phyloP scores from a whole-genome alignment of 2,113 vertebrate species.

The Halichoeres trimaculatus region DNA sequence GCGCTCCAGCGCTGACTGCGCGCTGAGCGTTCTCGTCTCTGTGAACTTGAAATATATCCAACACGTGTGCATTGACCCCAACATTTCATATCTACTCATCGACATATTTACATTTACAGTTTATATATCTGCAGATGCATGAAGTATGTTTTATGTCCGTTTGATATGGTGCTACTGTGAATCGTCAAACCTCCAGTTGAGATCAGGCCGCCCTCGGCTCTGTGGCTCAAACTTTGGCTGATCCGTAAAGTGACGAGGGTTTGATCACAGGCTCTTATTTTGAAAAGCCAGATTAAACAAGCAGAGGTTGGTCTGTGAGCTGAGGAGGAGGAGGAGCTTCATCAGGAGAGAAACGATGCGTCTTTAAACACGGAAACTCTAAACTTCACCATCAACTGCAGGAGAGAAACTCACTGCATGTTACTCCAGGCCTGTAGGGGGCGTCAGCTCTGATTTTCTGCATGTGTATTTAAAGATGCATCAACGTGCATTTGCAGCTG shows the following conservation, averaged over 20 bases:
- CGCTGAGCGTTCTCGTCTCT: slow-evolving; percentile 39
- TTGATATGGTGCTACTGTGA: slow-evolving; percentile 82
- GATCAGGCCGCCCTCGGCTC: slow-evolving; percentile 58
- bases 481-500: no score
- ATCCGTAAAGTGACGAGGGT: slow-evolving; percentile 3
- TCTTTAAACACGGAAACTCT: no score
- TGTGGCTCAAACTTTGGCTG: slow-evolving; percentile 54
- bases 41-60: slow-evolving; percentile 64
- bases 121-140: slow-evolving; percentile 73
- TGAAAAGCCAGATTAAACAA: background rate
- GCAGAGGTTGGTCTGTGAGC: no score
- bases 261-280: slow-evolving; percentile 18
- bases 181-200: slow-evolving; percentile 53
- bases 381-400: no score
- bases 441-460: no score
- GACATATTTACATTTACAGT: slow-evolving; percentile 48
- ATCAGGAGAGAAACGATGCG: no score
- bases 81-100: slow-evolving; percentile 62
- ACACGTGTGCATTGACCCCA: slow-evolving; percentile 64
- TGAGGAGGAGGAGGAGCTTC: no score
- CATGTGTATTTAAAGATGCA: no score
- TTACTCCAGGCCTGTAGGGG: no score
- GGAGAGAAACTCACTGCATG: no score
- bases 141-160: slow-evolving; percentile 68
- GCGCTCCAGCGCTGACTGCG: slow-evolving; percentile 14